Evolutionary conservation across 1,140 invertebrate species (phyloP), one percentile per base, ranked within the genome.

Genomic region (Hydropsyche tenuis): DNA sequence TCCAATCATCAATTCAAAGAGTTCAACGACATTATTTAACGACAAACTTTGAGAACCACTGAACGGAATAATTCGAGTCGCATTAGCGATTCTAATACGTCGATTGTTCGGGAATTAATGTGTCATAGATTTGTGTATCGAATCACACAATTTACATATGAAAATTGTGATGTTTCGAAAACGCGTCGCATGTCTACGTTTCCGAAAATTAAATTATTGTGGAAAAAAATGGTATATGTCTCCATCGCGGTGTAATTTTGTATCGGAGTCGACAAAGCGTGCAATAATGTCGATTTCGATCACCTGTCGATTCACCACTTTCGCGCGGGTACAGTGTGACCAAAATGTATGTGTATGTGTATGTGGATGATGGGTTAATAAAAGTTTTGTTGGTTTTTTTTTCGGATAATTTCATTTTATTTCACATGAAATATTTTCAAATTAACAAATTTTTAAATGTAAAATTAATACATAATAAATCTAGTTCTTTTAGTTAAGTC

Each of bases 381-480:
- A 56, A 70, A 56, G n/a, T n/a, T 20, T 7, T 37, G 20, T 60
- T n/a, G 20, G n/a, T n/a, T n/a, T 30, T 27, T 22, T 53, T 53
- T 37, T 70, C 48, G 30, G n/a, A 70, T 48, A 70, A 70, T 56
- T 70, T 43, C 48, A 70, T 70, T 70, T 70, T 70, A 70, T 70
- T 70, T 70, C 68, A 70, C 68, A 70, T 70, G 68, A 70, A 70
- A 70, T 56, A 70, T 70, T 56, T 70, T 70, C n/a, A 70, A 70
- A 70, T 70, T 70, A 70, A 70, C 68, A 70, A 56, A 56, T 70
- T 70, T n/a, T 22, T 20, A 70, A 70, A 70, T 70, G 46, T 51
- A 56, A 70, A 70, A 70, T 56, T 60, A 56, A 70, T 56, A 56
- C 68, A 70, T 70, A 69, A 69, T 69, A 70, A 70, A 16, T 70